Conservation (phyloP, 2,113 vertebrate genomes). For the Emydura subglobosa region DNA sequence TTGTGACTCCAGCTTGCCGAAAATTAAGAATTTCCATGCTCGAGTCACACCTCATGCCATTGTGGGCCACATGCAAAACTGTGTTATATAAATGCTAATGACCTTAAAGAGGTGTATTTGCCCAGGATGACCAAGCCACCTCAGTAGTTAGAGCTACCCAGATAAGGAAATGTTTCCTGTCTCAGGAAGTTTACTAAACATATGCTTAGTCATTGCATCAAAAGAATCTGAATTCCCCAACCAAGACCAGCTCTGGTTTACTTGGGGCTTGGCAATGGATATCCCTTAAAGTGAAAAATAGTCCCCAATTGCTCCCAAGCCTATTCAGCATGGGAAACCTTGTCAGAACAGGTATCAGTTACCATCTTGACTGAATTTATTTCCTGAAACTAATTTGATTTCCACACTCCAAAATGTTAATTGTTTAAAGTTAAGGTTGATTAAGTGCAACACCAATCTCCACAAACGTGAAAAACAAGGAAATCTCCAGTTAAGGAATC, state of each 20-base stretch:
- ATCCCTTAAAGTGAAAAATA: not conserved
- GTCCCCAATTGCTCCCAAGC: not conserved
- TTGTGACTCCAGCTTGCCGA: not conserved
- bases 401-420: not conserved
- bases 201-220: not conserved
- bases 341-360: not conserved
- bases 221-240: not conserved
- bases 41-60: not conserved
- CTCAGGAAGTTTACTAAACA: not conserved
- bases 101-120: not conserved
- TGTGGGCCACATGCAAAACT: not conserved
- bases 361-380: slow-evolving; percentile 1
- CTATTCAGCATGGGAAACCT: not conserved
- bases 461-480: fast-evolving
- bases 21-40: not conserved
- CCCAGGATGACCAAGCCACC: not conserved
- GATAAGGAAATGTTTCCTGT: not conserved
- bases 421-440: not conserved
- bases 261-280: not conserved
- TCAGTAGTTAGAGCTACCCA: not conserved
- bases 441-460: not conserved
- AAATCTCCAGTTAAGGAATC: not conserved
- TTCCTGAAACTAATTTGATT: not conserved
- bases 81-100: not conserved
- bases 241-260: not conserved